phyloP scores from a whole-genome alignment of 2,113 vertebrate species.

The Salvator merianae region DNA sequence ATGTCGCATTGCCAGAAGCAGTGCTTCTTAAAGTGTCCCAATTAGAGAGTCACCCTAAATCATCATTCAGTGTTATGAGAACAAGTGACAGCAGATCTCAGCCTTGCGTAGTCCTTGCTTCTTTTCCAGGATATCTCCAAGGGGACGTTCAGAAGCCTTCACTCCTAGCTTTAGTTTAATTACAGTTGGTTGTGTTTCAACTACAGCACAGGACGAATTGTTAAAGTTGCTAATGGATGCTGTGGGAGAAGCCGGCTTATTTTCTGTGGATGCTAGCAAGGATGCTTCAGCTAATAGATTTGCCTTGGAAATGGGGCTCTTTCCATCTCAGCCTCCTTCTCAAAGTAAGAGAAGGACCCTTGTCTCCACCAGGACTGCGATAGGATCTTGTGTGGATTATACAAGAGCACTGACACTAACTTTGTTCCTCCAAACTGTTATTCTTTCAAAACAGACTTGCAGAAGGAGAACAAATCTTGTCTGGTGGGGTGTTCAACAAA shows the following conservation, averaged over 20 bases:
- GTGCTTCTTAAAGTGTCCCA: background rate
- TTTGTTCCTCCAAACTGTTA: constrained; percentile 25
- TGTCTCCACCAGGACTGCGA: background rate
- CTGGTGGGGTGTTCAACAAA: constrained; percentile 96
- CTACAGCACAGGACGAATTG: background rate
- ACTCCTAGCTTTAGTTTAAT: background rate
- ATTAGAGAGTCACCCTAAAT: background rate
- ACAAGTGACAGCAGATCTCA: background rate
- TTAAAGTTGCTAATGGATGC: background rate
- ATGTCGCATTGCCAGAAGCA: background rate
- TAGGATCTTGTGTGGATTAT: background rate
- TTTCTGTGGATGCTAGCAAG: background rate
- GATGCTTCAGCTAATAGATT: background rate
- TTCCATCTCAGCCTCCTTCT: background rate
- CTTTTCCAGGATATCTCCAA: background rate
- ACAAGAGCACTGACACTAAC: background rate
- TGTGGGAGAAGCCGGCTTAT: background rate
- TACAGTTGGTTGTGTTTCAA: background rate
- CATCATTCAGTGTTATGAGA: background rate
- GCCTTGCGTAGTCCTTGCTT: background rate
- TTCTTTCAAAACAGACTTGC: constrained; percentile 83
- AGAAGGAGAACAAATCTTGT: constrained; percentile 96
- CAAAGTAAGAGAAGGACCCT: background rate
- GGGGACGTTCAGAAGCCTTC: background rate
- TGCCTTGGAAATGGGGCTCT: background rate